Percentiles rank a stretch among this genome's conserved stretches.
Conservation (phyloP, 2,888 invertebrate species). For the Drosophila niveifrons region DNA sequence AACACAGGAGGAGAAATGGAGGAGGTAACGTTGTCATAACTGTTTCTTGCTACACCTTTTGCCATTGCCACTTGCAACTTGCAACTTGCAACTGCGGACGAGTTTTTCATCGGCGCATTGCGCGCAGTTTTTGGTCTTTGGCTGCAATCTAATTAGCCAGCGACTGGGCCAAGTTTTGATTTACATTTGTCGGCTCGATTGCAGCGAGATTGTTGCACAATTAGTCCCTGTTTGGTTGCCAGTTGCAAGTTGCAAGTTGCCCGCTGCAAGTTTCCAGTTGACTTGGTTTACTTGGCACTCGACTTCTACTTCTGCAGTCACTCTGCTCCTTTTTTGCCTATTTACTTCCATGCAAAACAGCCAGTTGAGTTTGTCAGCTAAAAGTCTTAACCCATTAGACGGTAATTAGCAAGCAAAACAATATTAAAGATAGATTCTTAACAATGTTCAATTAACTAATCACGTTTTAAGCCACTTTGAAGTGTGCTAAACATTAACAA, state of each 20-base stretch:
- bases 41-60: constrained; percentile 21
- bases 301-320: neutral
- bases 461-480: neutral
- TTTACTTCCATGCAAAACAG: neutral
- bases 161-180: constrained; percentile 68
- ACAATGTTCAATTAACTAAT: neutral
- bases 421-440: neutral
- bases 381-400: neutral
- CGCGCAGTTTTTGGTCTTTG: constrained; percentile 31
- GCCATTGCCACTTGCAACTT: constrained; percentile 16
- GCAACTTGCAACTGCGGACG: constrained; percentile 2
- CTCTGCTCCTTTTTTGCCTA: neutral
- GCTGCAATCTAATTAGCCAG: constrained; percentile 70
- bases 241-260: constrained; percentile 5
- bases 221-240: constrained; percentile 43
- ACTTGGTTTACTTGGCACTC: constrained; percentile 32
- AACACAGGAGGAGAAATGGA: constrained; percentile 27
- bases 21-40: constrained; percentile 13
- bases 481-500: too few species aligned
- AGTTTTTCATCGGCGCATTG: constrained; percentile 3
- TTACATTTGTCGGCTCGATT: constrained; percentile 65
- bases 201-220: constrained; percentile 46
- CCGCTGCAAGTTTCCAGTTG: constrained; percentile 15
- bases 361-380: neutral
- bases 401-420: neutral